Evolutionary conservation across 2,113 vertebrate genomes (phyloP), one percentile per base, ranked within the genome.

Genomic region (Craseonycteris thonglongyai): DNA sequence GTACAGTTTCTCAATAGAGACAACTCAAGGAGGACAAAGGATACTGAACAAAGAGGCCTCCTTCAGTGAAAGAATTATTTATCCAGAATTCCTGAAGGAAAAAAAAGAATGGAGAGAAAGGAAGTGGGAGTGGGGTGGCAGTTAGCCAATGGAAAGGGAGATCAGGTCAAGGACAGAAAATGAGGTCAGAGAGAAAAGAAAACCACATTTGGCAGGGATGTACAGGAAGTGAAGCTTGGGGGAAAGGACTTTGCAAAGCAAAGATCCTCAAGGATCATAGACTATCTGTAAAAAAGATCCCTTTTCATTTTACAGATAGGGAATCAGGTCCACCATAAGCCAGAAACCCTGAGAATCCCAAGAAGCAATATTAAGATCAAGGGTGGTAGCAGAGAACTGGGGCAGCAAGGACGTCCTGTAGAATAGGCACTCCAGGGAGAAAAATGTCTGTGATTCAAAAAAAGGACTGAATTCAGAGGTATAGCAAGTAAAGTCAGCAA

Each of bases 111-210:
- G 54, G 94, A 94, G 82, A 89, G 30, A 58, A 68, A 83, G 90
- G 85, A 96, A 96, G 71, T 94, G 40, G 90, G 83, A 81, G 85
- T 21, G n/a, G 74, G 35, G 26, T 91, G 95, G 92, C 95, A 88
- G 84, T 72, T 13, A 88, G 90, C 88, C 89, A 90, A 71, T 78
- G 75, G 92, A 96, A 95, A 96, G 68, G 85, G 63, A 83, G 75
- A 94, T 65, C 75, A 83, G 24, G 82, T 54, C 91, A 95, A 93
- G 91, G 90, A 82, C 83, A 93, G 96, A 93, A 96, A 97, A 94
- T 96, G 90, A 95, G 47, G 71, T 94, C 96, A 93, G 74, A 90
- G 75, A 85, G 87, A 84, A 82, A 78, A 26, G 26, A 54, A 88
- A 58, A 59, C 61, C 30, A 3, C 35, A 8, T 15, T 74, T 85